A percentile compares a stretch with the other conserved stretches of the same genome.
phyloP scores from a whole-genome alignment of 2,888 invertebrate species.

The Phalera bucephala region DNA sequence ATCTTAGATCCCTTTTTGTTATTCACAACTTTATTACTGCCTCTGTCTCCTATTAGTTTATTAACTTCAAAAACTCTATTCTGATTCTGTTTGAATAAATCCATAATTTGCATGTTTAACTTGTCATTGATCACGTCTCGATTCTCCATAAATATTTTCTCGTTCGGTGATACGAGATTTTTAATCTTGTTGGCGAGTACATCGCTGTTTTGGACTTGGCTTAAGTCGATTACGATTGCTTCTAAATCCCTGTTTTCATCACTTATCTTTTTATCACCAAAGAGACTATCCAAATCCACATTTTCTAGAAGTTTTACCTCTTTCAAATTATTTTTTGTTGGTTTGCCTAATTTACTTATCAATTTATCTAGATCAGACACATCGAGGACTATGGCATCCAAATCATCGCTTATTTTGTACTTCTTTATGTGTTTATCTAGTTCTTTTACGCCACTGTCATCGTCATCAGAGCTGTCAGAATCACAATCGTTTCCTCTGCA shows the following conservation, averaged over 20 bases:
- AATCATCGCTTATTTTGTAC: conserved; percentile 35
- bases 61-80: not conserved
- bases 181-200: conserved; percentile 17
- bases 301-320: conserved; percentile 7
- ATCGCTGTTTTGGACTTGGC: conserved; percentile 19
- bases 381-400: conserved; percentile 46
- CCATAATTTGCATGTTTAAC: not conserved
- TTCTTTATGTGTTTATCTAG: conserved; percentile 22
- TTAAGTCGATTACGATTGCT: conserved; percentile 24
- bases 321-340: conserved; percentile 1
- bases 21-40: not conserved
- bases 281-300: conserved; percentile 9
- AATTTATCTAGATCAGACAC: conserved; percentile 26
- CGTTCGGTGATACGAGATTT: conserved; percentile 4
- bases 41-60: not conserved
- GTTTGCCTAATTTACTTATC: conserved; percentile 7
- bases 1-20: conserved; percentile 19
- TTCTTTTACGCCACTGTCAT: not conserved
- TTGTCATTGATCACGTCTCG: conserved; percentile 8
- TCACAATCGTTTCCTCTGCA: not conserved
- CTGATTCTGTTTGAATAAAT: not conserved
- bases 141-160: conserved; percentile 5
- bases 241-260: conserved; percentile 9
- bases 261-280: not conserved
- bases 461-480: not conserved